Percentiles rank a stretch among this genome's conserved stretches.
Conservation (phyloP, 2,797 vertebrate genomes). For the Otolemur crassicaudatus region DNA sequence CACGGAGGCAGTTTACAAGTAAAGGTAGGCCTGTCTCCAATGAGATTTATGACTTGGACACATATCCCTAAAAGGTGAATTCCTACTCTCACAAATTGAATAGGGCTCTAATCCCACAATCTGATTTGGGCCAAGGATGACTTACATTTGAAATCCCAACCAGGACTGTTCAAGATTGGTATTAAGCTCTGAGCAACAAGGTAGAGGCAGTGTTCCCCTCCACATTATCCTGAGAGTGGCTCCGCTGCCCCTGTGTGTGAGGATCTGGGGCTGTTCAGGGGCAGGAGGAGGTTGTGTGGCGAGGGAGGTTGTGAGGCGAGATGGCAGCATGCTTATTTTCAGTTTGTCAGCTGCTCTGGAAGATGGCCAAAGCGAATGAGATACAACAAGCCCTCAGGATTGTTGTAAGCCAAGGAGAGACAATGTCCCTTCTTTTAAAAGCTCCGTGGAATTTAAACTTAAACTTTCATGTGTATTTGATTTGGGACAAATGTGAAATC, state of each 20-base stretch:
- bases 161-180: background rate
- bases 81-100: background rate
- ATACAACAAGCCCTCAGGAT: conserved; percentile 77
- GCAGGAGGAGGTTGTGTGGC: background rate
- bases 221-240: background rate
- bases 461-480: conserved; percentile 70
- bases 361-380: conserved; percentile 81
- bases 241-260: background rate
- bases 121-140: background rate
- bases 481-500: conserved; percentile 72
- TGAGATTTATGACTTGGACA: background rate
- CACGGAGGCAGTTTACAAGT: background rate
- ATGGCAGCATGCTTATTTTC: conserved; percentile 75
- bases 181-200: background rate
- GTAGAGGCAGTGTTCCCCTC: background rate
- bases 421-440: conserved; percentile 53
- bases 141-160: conserved; percentile 44
- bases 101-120: background rate
- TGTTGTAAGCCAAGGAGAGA: conserved; percentile 72
- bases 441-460: conserved; percentile 72
- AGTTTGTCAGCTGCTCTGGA: conserved; percentile 78
- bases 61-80: conserved; percentile 9
- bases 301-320: background rate
- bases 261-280: background rate
- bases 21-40: background rate